A percentile compares a stretch with the other conserved stretches of the same genome.
Evolutionary conservation across 2,113 vertebrate genomes (phyloP).

Genomic region (Seriola rivoliana): DNA sequence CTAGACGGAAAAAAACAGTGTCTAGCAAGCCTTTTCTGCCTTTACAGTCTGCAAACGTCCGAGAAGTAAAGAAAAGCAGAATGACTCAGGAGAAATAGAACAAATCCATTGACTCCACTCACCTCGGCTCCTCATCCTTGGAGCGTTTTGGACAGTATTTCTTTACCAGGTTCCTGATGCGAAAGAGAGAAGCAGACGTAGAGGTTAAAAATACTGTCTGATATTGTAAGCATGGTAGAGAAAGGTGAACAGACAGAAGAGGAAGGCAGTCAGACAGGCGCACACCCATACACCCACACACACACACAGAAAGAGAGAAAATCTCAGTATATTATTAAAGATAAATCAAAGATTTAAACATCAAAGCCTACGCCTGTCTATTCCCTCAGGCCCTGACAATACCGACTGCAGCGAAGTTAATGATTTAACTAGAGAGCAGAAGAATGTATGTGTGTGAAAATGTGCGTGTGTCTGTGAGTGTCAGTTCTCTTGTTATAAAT

Average conservation of each 20-base stretch:
- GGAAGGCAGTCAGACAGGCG: not conserved
- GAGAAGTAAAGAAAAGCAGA: not conserved
- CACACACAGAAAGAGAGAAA: not conserved
- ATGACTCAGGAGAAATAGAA: not conserved
- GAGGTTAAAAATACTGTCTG: slow-evolving; percentile 24
- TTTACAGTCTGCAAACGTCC: not conserved
- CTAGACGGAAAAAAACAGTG: not conserved
- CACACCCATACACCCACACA: not conserved
- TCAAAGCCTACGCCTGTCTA: slow-evolving; percentile 50
- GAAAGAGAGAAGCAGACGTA: slow-evolving; percentile 27
- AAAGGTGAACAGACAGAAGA: not conserved
- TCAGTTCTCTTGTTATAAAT: not conserved
- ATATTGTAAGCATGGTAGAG: slow-evolving; percentile 17
- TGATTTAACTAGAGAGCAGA: slow-evolving; percentile 41
- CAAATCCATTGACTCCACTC: slow-evolving; percentile 38
- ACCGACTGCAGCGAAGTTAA: slow-evolving; percentile 21
- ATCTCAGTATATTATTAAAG: slow-evolving; percentile 44
- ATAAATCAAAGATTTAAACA: slow-evolving; percentile 63
- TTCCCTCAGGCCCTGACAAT: slow-evolving; percentile 40
- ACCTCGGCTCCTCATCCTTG: slow-evolving; percentile 99
- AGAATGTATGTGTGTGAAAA: not conserved
- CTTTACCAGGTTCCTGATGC: slow-evolving; percentile 94
- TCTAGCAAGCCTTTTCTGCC: not conserved
- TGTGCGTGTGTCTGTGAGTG: not conserved
- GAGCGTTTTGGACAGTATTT: slow-evolving; percentile 97